Percentiles rank a stretch among this genome's conserved stretches.
Evolutionary conservation across 2,888 invertebrate genomes (phyloP).

Genomic region (Leptothorax acervorum): DNA sequence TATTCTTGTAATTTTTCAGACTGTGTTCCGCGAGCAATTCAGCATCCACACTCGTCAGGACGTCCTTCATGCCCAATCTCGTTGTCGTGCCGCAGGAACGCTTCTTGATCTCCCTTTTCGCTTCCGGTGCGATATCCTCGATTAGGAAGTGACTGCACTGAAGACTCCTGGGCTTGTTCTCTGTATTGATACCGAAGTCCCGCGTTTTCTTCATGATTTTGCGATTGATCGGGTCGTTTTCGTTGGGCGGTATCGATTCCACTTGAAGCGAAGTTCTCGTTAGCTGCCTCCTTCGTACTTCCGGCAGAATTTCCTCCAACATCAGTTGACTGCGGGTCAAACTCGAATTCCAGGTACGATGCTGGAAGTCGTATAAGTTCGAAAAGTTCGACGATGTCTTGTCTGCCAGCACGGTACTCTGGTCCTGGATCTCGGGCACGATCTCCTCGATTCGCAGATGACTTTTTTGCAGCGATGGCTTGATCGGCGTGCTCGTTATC

Average conservation of each 20-base stretch:
- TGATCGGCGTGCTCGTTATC: conserved; percentile 81
- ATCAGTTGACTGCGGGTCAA: conserved; percentile 59
- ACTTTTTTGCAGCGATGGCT: conserved; percentile 65
- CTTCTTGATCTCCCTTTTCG: conserved; percentile 62
- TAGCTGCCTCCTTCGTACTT: conserved; percentile 64
- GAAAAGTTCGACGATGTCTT: conserved; percentile 41
- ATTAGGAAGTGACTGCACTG: conserved; percentile 69
- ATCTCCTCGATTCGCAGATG: conserved; percentile 71
- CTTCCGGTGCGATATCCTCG: conserved; percentile 75
- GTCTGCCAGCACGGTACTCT: conserved; percentile 41
- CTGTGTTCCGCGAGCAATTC: conserved; percentile 78
- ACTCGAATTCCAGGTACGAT: conserved; percentile 62
- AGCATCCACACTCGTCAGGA: conserved; percentile 77
- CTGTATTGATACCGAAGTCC: conserved; percentile 76
- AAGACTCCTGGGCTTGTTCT: conserved; percentile 43
- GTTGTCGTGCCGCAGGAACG: conserved; percentile 76
- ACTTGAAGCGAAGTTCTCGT: conserved; percentile 69
- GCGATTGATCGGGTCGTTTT: conserved; percentile 28
- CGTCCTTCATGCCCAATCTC: conserved; percentile 82
- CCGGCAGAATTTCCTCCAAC: conserved; percentile 64
- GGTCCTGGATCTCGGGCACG: conserved; percentile 64
- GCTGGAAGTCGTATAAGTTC: conserved; percentile 51
- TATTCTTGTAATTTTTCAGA: conserved; percentile 74
- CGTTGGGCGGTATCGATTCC: conserved; percentile 69
- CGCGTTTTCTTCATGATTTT: conserved; percentile 58